Evolutionary conservation across 2,888 invertebrate species (phyloP).

Genomic region (Auanema freiburgensis): DNA sequence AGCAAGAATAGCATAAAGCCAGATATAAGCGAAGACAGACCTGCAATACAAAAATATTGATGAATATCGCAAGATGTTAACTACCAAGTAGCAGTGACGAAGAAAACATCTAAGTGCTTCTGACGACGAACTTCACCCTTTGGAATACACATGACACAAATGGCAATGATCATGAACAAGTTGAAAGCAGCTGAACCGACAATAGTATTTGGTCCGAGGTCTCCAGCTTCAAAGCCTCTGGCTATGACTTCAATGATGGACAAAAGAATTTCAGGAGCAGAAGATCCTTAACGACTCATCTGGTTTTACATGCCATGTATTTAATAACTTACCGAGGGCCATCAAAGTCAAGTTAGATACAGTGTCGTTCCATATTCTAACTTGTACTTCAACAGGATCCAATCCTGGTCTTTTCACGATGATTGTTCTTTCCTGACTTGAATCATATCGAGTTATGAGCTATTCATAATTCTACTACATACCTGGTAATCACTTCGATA

Average conservation of each 20-base stretch:
- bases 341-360: slow-evolving; percentile 97
- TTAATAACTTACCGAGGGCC: slow-evolving; percentile 74
- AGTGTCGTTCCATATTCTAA: slow-evolving; percentile 98
- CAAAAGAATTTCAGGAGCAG: slow-evolving; percentile 94
- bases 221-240: slow-evolving; percentile 90
- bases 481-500: slow-evolving; percentile 90
- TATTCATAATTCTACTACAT: neutral
- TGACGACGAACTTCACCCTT: slow-evolving; percentile 59
- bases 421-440: slow-evolving; percentile 82
- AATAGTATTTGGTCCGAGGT: slow-evolving; percentile 95
- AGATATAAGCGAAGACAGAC: slow-evolving; percentile 89
- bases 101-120: slow-evolving; percentile 78
- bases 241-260: slow-evolving; percentile 94
- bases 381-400: slow-evolving; percentile 80
- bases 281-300: slow-evolving; percentile 73
- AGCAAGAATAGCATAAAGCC: slow-evolving; percentile 92
- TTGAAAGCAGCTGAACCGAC: slow-evolving; percentile 99
- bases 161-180: slow-evolving; percentile 92
- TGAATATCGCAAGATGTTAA: neutral
- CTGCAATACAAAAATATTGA: slow-evolving; percentile 18
- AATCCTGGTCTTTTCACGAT: slow-evolving; percentile 85
- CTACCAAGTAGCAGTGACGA: slow-evolving; percentile 96
- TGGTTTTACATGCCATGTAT: neutral
- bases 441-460: slow-evolving; percentile 12
- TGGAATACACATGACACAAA: slow-evolving; percentile 75